A percentile compares a stretch with the other conserved stretches of the same genome.
phyloP scores from a whole-genome alignment of 2,797 vertebrate genomes.

The Amphiprion clarkii region DNA sequence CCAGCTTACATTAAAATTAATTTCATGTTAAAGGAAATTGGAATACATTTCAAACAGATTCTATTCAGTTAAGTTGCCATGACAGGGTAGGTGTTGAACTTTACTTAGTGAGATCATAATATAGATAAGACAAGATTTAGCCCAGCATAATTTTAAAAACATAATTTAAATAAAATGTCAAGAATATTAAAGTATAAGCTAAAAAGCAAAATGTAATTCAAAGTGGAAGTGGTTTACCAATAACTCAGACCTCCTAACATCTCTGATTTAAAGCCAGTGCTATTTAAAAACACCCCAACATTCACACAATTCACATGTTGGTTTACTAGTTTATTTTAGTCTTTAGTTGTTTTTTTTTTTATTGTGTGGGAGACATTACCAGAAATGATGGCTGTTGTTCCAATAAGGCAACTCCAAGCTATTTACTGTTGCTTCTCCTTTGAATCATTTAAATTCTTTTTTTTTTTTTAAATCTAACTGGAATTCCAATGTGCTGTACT shows the following conservation, averaged over 20 bases:
- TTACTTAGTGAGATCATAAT: no score
- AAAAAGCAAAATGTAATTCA: not conserved
- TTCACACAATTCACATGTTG: not conserved
- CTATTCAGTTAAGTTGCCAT: not conserved
- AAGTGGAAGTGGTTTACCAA: not conserved
- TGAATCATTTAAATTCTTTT: slow-evolving; percentile 23
- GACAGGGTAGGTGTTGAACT: not conserved
- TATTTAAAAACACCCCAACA: no score
- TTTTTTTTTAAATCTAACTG: not conserved
- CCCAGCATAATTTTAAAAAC: not conserved
- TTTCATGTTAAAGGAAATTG: no score
- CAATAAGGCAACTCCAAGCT: not conserved
- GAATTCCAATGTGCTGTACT: slow-evolving; percentile 39
- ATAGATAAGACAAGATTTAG: no score
- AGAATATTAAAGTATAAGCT: no score
- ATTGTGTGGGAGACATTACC: slow-evolving; percentile 2
- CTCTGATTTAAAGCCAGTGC: not conserved
- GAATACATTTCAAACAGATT: no score
- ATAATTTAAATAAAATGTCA: not conserved
- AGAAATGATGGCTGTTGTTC: slow-evolving; percentile 10
- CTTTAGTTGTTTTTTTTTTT: not conserved
- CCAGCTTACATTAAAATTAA: not conserved
- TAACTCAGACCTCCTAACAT: no score
- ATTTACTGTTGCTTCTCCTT: not conserved
- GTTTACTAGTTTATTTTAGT: not conserved